Conservation (phyloP, 2,888 invertebrate genomes). For the Margaritifera margaritifera region DNA sequence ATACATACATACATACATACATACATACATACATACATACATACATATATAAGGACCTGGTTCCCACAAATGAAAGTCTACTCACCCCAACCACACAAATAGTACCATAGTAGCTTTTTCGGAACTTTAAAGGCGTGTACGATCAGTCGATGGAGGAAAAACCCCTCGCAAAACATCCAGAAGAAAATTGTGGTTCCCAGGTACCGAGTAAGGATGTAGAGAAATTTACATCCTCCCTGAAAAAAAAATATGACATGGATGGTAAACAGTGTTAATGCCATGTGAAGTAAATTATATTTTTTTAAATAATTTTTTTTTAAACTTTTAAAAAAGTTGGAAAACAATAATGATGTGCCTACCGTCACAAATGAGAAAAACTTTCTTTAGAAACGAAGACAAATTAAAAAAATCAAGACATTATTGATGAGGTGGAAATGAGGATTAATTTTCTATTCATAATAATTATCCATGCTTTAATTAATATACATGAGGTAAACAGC, state of each 20-base stretch:
- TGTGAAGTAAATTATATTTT: too few relatives aligned
- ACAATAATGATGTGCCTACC: too few relatives aligned
- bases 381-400: too few relatives aligned
- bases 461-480: too few relatives aligned
- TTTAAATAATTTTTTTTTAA: too few relatives aligned
- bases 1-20: slow-evolving; percentile 17
- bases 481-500: too few relatives aligned
- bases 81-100: slow-evolving; percentile 67
- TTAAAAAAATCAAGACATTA: too few relatives aligned
- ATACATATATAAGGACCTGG: neutral
- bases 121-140: slow-evolving; percentile 67
- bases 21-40: slow-evolving; percentile 16
- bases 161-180: slow-evolving; percentile 70
- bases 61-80: slow-evolving; percentile 1
- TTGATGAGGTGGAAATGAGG: too few relatives aligned
- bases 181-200: slow-evolving; percentile 57
- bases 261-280: too few relatives aligned
- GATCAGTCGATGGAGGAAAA: slow-evolving; percentile 67
- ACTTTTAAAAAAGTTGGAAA: too few relatives aligned
- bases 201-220: slow-evolving; percentile 63
- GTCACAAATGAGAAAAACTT: too few relatives aligned
- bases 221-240: slow-evolving; percentile 61
- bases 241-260: slow-evolving; percentile 8
- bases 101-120: slow-evolving; percentile 55
- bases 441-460: too few relatives aligned